Evolutionary conservation across 1,140 invertebrate species (phyloP), one percentile per base, ranked within the genome.

Genomic region (Bombus haemorrhoidalis): DNA sequence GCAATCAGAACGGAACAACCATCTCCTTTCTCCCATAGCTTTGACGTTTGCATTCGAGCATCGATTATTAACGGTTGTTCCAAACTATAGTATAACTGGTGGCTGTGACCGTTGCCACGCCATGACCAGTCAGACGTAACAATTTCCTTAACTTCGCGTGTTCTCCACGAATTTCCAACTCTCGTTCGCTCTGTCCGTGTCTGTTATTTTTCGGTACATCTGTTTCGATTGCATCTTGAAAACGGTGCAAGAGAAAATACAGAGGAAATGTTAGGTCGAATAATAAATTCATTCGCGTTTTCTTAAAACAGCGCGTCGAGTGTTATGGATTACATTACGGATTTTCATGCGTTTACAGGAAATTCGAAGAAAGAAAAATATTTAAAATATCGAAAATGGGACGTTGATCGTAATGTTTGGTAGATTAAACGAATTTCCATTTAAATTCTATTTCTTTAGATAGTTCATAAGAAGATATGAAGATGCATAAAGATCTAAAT

Each of bases 11-110:
- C n/a, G 43, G 53, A 47, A 43, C 32, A 12, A 53, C 41, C 69
- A 6, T 39, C 12, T 25, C 22, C 57, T 3, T 1, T 64, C 22
- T 47, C 34, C 53, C 28, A 32, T 25, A 9, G 15, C 37, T 64
- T 78, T 41, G 37, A 78, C 59, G 75, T 28, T 78, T n/a, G 28
- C 75, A 12, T 62, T 62, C 75, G 75, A 25, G 47, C 57, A 64
- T 78, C 62, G 62, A 69, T 80, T 80, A 80, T 80, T 69, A 69
- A 69, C 41, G 64, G 1, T 53, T n/a, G 64, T 69, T 53, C 25
- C 25, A 12, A 69, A 69, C 41, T 78, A 32, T n/a, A 62, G 59
- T 62, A 12, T n/a, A 62, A 57, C 73, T 32, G 72, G 72, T 28
- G 39, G 13, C 72, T 34, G 32, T 47, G 47, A n/a, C 22, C 25